Base-by-base conservation (phyloP, 2,797 vertebrate genomes). In the Poeciliopsis infans region DNA sequence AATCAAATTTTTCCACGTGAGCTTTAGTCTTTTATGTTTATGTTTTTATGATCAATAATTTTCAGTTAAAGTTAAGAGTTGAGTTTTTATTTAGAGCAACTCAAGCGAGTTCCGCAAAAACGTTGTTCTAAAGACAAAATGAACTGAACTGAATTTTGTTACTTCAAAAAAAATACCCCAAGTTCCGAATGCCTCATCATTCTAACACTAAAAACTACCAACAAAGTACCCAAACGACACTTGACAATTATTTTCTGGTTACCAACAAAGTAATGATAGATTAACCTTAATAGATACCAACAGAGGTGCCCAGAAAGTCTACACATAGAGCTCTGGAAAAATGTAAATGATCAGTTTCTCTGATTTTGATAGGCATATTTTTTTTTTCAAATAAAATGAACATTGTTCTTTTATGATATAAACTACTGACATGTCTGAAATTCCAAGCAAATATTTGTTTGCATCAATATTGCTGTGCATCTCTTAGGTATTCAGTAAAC, bases 1-100 rank as follows among this genome's bases (percentile, higher is more conserved):
- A 36, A 11, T 0, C 2, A 0, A 2, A 3, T 18, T 2, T 16
- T 33, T 33, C 31, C 31, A 20, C 31, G 0, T 7, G 31, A 18
- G 2, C 7, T 36, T 64, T 2, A 33, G 59, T n/a, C 51, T 25
- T 53, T 53, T 25, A 53, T 55, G 53, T 55, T 55, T 4, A 33
- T 2, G 59, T 33, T 7, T 64, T 18, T 6, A 64, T 18, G 5
- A 64, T 64, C 2, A 18, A 1, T 16, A 7, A 15, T 64, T 64
- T 64, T 64, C 28, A 31, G 15, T 61, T 33, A 33, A 64, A 18
- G 3, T 18, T 64, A 7, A 18, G 31, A 33, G 8, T 66, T 66
- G n/a, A 66, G 7, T 66, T 66, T 66, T 23, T 3, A 13, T 41
- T 41, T 68, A 36, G 59, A 64, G 36, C 12, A 61, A 33, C 13